A percentile compares a stretch with the other conserved stretches of the same genome.
phyloP scores from a whole-genome alignment of 2,113 vertebrate genomes.

The Larimichthys crocea region DNA sequence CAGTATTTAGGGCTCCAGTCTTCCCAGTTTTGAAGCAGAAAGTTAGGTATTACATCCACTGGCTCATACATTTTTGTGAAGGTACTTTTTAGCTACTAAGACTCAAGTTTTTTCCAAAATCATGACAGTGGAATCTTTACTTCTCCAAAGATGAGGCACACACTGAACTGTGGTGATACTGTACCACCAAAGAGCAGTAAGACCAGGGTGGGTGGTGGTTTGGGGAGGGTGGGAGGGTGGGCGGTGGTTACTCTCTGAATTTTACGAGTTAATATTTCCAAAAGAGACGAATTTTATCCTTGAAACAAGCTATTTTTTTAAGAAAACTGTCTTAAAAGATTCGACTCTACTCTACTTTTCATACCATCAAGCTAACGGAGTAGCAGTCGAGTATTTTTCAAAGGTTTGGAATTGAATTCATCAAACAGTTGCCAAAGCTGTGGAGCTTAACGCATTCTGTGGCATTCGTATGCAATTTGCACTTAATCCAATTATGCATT shows the following conservation, averaged over 20 bases:
- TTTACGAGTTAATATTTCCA: slow-evolving; percentile 53
- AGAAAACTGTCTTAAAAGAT: slow-evolving; percentile 41
- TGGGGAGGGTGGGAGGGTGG: background rate
- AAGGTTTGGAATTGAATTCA: slow-evolving; percentile 40
- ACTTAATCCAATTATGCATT: slow-evolving; percentile 57
- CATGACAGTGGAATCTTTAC: slow-evolving; percentile 38
- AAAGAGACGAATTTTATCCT: slow-evolving; percentile 48
- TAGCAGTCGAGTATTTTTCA: slow-evolving; percentile 59
- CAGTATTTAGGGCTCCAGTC: slow-evolving; percentile 57
- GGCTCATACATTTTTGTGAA: slow-evolving; percentile 58
- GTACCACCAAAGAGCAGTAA: slow-evolving; percentile 49
- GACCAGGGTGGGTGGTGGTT: background rate
- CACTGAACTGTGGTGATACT: slow-evolving; percentile 45
- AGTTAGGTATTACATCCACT: slow-evolving; percentile 27
- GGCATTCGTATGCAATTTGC: slow-evolving; percentile 58
- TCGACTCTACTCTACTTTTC: slow-evolving; percentile 57
- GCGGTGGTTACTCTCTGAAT: slow-evolving; percentile 21
- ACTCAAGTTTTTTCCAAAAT: slow-evolving; percentile 43
- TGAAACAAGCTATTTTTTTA: slow-evolving; percentile 69
- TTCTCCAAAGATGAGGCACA: slow-evolving; percentile 52
- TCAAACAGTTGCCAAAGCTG: slow-evolving; percentile 59
- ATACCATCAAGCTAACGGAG: slow-evolving; percentile 54
- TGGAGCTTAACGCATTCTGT: slow-evolving; percentile 16
- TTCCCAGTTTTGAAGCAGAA: slow-evolving; percentile 55
- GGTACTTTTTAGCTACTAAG: slow-evolving; percentile 65